Base-by-base conservation (phyloP, 2,888 invertebrate species). In the Chironomus riparius region DNA sequence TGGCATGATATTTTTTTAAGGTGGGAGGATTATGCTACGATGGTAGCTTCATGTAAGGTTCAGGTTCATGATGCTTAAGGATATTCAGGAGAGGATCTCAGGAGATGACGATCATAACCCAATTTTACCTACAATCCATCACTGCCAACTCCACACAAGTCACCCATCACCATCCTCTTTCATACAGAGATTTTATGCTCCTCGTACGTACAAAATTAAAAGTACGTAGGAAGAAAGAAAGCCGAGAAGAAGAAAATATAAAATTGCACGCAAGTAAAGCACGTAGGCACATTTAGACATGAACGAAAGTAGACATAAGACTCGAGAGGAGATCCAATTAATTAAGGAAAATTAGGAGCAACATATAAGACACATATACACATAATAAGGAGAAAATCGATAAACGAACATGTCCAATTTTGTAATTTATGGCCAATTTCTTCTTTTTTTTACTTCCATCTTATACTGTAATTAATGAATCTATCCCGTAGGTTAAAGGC, bases 331-430 rank as follows among this genome's bases (percentile, higher is more conserved):
- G 21, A 21, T 72, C 72, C 72, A 72, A 72, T 72, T 72, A 72
- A 72, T 72, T 72, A 72, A 50, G 50, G 62, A 62, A 72, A 72
- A 72, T 72, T 72, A 72, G 24, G 62, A 72, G 62, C 72, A 61
- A 72, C 72, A 72, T 47, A 24, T n/a, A 70, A 15, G 70, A 28
- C 70, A 47, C 18, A 70, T 15, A 47, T 13, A 50, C 38, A 70
- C 56, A 71, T 10, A 48, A 71, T n/a, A 22, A 18, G 15, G 6
- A 62, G 50, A 56, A 71, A 72, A 72, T 72, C 72, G 50, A 72
- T 70, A 68, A 47, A 48, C 70, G 70, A 72, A 62, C 72, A 71
- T 71, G 71, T 71, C 48, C 71, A 47, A 50, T 18, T 24, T 15
- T 71, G 48, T 71, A 71, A 71, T 71, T 71, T 71, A 71, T 71